Base-by-base conservation (phyloP, 2,797 vertebrate genomes). In the Huso huso region DNA sequence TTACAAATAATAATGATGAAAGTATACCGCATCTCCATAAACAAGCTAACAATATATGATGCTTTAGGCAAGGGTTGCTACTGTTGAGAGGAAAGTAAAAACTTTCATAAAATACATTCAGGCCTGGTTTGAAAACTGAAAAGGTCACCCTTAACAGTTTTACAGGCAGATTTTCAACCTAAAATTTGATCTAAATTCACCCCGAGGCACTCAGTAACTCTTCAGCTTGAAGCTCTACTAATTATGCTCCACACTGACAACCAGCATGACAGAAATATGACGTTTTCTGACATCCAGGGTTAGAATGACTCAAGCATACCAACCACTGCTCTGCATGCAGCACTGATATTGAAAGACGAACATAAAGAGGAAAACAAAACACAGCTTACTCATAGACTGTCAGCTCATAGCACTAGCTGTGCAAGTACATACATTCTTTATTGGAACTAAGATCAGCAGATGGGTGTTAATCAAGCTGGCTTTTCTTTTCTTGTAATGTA, bases 381-480 rank as follows among this genome's bases (percentile, higher is more conserved):
- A 10, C 13, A 15, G 10, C 49, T 15, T 75, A 87, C 83, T 87
- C 82, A 0, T 85, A 81, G 2, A 85, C 85, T 65, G 78, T 77
- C 49, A 88, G 77, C 69, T 82, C 75, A 71, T 81, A 85, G 79
- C 83, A 85, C 68, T 82, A 83, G 66, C 69, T 77, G 61, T 78
- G 83, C 68, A 86, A 65, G 74, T 81, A 86, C 66, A 89, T 77
- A 66, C 84, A 87, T 75, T 87, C 83, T 79, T 83, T 82, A 9
- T 85, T 81, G 2, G 80, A 53, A 48, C 2, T n/a, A 57, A 12
- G 37, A 37, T 37, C 37, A 37, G 37, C 37, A 37, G 37, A 37
- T 37, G 3, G 37, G 37, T 37, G 37, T 37, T 37, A 4, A 4
- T 37, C 37, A 37, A 37, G 5, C 37, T 37, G 37, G 37, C 37